phyloP scores from a whole-genome alignment of 2,113 vertebrate species.

The Hylia prasina region DNA sequence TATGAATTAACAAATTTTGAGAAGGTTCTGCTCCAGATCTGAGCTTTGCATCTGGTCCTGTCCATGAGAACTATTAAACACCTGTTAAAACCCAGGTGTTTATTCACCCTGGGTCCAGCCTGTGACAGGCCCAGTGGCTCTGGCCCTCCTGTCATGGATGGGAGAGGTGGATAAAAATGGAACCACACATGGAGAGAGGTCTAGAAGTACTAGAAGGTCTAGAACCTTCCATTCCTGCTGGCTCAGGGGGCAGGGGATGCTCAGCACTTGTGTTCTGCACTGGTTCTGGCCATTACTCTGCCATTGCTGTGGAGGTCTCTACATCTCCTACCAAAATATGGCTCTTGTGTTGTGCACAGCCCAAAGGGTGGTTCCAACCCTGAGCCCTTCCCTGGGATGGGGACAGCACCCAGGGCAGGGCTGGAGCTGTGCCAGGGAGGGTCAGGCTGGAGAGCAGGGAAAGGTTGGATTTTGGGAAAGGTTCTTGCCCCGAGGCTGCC shows the following conservation, averaged over 20 bases:
- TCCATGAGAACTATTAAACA: not conserved
- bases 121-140: not conserved
- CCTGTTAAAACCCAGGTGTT: no score
- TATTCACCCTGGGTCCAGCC: not conserved
- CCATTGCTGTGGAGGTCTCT: not conserved
- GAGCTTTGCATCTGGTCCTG: not conserved
- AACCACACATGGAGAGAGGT: not conserved
- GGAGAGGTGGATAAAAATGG: not conserved
- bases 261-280: not conserved
- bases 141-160: not conserved
- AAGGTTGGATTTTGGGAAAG: not conserved
- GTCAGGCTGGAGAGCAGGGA: not conserved
- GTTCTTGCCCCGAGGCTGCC: not conserved
- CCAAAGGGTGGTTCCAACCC: not conserved
- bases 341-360: not conserved
- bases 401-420: not conserved
- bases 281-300: not conserved
- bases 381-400: not conserved
- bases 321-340: fast-evolving
- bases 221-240: not conserved
- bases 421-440: not conserved
- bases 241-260: not conserved
- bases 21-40: not conserved
- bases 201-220: not conserved
- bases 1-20: not conserved